phyloP scores from a whole-genome alignment of 2,797 vertebrate genomes.

The Xiphorhynchus erythropygius region DNA sequence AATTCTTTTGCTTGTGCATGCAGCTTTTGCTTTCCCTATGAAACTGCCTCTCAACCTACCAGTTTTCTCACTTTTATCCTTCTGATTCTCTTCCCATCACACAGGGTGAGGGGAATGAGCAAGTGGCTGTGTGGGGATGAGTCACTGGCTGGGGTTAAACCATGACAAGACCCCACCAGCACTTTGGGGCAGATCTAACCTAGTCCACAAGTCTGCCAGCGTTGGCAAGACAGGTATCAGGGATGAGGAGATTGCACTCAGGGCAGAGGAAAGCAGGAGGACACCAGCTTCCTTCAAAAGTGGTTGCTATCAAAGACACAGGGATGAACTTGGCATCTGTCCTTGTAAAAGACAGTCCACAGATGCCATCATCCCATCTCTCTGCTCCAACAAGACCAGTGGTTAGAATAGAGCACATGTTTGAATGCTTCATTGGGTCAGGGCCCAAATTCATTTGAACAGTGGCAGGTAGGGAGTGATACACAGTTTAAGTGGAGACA shows the following conservation, averaged over 20 bases:
- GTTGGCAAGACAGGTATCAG: not conserved
- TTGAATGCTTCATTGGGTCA: not conserved
- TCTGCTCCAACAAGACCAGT: not conserved
- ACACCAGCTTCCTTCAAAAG: not conserved
- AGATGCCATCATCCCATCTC: too few relatives aligned
- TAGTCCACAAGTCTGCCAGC: not conserved
- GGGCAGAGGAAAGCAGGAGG: not conserved
- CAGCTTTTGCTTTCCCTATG: not conserved
- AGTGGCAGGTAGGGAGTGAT: not conserved
- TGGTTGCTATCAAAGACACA: not conserved
- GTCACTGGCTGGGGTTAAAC: not conserved
- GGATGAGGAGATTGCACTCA: not conserved
- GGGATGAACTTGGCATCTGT: not conserved
- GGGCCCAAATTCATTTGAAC: not conserved
- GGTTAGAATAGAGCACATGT: rapidly evolving
- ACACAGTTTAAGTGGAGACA: not conserved
- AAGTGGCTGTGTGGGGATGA: not conserved
- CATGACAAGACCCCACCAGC: not conserved
- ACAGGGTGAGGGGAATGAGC: rapidly evolving
- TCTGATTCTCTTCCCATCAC: not conserved
- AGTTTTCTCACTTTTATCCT: not conserved
- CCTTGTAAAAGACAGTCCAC: not conserved
- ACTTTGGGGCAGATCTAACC: not conserved
- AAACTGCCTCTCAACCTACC: not conserved
- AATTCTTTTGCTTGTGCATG: not conserved